Percentiles rank a stretch among this genome's conserved stretches.
phyloP scores from a whole-genome alignment of 2,113 vertebrate genomes.

The Mellivora capensis region DNA sequence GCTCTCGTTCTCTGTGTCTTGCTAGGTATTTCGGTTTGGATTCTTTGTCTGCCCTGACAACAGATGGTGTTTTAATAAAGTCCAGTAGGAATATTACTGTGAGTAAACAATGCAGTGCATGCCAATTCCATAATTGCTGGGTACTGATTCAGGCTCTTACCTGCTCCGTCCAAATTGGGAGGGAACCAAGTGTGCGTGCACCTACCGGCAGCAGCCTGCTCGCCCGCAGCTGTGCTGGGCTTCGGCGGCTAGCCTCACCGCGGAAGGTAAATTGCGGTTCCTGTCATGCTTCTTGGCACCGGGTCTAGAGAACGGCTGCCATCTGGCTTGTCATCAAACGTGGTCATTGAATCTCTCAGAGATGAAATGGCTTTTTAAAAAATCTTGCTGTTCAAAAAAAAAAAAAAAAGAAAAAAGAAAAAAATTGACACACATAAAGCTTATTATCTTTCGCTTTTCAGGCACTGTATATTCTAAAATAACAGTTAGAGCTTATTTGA shows the following conservation, averaged over 20 bases:
- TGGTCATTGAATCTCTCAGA: constrained; percentile 82
- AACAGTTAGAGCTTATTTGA: constrained; percentile 74
- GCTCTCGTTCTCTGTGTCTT: constrained; percentile 25
- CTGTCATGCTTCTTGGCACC: constrained; percentile 84
- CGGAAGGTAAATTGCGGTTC: constrained; percentile 87
- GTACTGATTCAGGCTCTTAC: constrained; percentile 97
- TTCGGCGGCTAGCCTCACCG: constrained; percentile 81
- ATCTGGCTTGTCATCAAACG: constrained; percentile 87
- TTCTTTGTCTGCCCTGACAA: constrained; percentile 92
- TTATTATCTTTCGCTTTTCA: constrained; percentile 79
- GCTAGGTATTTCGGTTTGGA: constrained; percentile 78
- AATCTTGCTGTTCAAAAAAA: constrained; percentile 57
- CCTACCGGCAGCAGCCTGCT: constrained; percentile 93
- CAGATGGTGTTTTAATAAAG: constrained; percentile 99
- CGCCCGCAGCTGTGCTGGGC: constrained; percentile 91
- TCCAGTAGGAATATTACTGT: constrained; percentile 99
- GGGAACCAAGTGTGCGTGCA: constrained; percentile 84
- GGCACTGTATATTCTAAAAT: constrained; percentile 76
- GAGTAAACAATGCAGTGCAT: constrained; percentile 97
- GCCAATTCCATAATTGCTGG: constrained; percentile 99
- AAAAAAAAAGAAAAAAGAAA: constrained; percentile 48
- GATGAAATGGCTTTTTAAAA: constrained; percentile 79
- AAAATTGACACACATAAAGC: constrained; percentile 70
- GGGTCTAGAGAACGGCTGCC: constrained; percentile 80
- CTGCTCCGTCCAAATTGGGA: constrained; percentile 90